phyloP scores from a whole-genome alignment of 2,797 vertebrate species.

The Aphelocoma californica region DNA sequence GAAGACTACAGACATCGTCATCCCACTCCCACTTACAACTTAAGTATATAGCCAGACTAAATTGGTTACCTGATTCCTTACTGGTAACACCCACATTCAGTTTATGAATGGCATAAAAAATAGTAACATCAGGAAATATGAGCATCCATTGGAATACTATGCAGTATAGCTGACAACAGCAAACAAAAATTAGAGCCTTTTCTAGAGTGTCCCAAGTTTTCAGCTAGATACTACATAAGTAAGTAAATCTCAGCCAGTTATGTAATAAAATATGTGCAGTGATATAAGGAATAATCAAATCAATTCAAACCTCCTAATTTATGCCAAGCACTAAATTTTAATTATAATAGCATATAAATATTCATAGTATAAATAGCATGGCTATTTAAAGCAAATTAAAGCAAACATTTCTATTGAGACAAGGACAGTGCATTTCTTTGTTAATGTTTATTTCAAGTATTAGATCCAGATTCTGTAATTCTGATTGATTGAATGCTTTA shows the following conservation, averaged over 20 bases:
- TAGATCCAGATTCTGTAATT: not conserved
- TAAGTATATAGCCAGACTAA: not conserved
- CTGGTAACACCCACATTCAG: not conserved
- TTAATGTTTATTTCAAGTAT: not conserved
- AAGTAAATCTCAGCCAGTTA: not conserved
- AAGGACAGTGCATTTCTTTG: not conserved
- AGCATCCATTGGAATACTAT: not conserved
- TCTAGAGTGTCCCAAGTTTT: not conserved
- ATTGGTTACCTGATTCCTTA: not conserved
- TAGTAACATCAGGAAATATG: not conserved
- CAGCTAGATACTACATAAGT: not conserved
- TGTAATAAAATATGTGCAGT: not conserved
- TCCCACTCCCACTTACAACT: not conserved
- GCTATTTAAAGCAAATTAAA: not conserved
- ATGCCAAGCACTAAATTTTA: not conserved
- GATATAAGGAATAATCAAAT: not conserved
- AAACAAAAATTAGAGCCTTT: not conserved
- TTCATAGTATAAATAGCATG: not conserved
- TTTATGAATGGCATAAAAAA: not conserved
- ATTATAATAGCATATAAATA: not conserved
- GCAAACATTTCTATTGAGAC: not conserved
- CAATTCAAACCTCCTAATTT: not conserved
- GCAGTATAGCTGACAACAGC: not conserved
- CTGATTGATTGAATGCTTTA: not conserved
- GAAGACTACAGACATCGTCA: not conserved